These are phyloP conservation scores for Mallateleia sp. DNA, from an alignment of 2,888 invertebrate species.

Conservation along the genomic window DNA sequence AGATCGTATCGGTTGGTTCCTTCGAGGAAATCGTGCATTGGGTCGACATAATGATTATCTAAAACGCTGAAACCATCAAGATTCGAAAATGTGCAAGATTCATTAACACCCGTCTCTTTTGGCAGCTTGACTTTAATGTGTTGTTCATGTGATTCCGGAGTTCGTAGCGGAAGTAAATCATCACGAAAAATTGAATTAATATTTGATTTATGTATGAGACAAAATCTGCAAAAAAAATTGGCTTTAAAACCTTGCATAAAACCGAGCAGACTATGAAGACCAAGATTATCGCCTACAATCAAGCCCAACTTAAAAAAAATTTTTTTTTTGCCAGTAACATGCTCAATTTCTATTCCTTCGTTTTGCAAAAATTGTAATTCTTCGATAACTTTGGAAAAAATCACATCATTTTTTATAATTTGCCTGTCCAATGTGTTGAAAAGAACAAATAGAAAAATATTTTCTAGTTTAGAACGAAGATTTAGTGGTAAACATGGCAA, in stretches of 20 bases:
- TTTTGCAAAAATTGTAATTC: conserved; percentile 59
- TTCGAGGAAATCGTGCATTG: conserved; percentile 56
- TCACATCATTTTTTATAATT: conserved; percentile 49
- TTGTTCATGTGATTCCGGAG: conserved; percentile 40
- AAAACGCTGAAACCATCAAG: conserved; percentile 52
- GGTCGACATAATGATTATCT: conserved; percentile 53
- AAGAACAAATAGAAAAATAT: conserved; percentile 73
- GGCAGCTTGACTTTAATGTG: conserved; percentile 11
- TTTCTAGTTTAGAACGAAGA: conserved; percentile 65
- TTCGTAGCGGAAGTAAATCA: no score
- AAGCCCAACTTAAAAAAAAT: conserved; percentile 61
- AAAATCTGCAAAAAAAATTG: conserved; percentile 71
- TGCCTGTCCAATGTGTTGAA: conserved; percentile 63
- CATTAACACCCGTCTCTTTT: conserved; percentile 42
- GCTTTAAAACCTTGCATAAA: conserved; percentile 66
- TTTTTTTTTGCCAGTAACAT: background rate
- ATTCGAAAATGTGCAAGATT: conserved; percentile 40
- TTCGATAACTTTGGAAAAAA: conserved; percentile 61
- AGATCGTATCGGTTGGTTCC: conserved; percentile 59
- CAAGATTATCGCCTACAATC: conserved; percentile 76
- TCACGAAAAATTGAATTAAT: no score
- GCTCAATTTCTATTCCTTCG: conserved; percentile 47
- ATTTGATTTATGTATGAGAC: no score
- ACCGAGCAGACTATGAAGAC: conserved; percentile 63
- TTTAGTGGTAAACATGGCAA: conserved; percentile 55